Percentiles rank a stretch among this genome's conserved stretches.
Evolutionary conservation across 2,113 vertebrate species (phyloP).

Genomic region (Canis aureus): DNA sequence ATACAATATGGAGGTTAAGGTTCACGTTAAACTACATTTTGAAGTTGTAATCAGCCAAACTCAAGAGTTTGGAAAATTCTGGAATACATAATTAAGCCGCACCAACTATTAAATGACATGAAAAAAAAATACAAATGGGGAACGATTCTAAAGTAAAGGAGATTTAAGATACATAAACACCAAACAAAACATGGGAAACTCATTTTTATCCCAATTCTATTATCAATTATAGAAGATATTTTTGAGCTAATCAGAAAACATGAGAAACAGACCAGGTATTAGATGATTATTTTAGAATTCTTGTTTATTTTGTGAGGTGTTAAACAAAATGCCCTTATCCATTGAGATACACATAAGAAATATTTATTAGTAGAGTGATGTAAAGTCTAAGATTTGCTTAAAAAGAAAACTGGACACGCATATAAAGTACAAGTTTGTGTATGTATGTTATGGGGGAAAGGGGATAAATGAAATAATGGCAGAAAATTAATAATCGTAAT

Average conservation of each 20-base stretch:
- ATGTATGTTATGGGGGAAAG: neutral
- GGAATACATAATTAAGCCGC: neutral
- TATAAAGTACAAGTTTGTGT: neutral
- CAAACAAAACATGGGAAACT: neutral
- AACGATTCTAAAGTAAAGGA: neutral
- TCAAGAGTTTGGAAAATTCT: neutral
- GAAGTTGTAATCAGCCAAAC: neutral
- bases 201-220: neutral
- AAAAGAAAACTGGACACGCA: slow-evolving; percentile 1
- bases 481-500: neutral
- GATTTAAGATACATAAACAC: neutral
- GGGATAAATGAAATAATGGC: neutral
- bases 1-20: neutral
- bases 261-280: neutral
- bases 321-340: neutral
- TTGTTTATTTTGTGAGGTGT: neutral
- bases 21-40: neutral
- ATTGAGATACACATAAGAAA: neutral
- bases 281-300: neutral
- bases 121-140: neutral
- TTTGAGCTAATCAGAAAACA: neutral
- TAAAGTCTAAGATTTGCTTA: neutral
- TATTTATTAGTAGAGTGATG: neutral
- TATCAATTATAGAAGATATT: neutral
- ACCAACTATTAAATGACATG: neutral